These are phyloP conservation scores for Indicator indicator DNA, from an alignment of 2,113 vertebrate species.

Conservation along the genomic window DNA sequence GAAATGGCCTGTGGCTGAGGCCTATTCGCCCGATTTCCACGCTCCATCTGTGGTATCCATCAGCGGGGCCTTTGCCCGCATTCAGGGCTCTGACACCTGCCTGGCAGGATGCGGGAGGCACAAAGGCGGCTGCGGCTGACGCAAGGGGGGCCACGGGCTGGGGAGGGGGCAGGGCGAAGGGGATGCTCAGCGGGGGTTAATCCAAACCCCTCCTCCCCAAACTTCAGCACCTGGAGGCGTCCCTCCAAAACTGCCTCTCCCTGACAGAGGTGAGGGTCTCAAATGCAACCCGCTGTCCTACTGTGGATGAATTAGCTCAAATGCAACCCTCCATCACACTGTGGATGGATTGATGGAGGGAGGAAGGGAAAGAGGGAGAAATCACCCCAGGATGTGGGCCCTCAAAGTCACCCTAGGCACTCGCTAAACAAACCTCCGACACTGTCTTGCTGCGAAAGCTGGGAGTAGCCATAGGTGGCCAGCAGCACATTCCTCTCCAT, in stretches of 20 bases:
- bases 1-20: conserved; percentile 90
- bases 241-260: conserved; percentile 51
- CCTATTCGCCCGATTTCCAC: conserved; percentile 98
- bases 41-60: conserved; percentile 99
- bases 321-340: no score
- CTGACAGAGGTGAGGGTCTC: background rate
- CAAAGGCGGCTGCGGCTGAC: conserved; percentile 84
- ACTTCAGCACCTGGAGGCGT: conserved; percentile 85
- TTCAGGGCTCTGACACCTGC: conserved; percentile 96
- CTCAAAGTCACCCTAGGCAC: background rate
- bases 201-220: conserved; percentile 82
- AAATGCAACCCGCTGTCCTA: accelerated
- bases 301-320: no score
- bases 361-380: background rate
- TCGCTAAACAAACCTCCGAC: background rate
- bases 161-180: conserved; percentile 51
- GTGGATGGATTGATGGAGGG: no score
- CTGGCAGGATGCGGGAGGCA: conserved; percentile 89
- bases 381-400: background rate
- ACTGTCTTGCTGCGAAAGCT: background rate
- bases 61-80: conserved; percentile 90
- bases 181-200: conserved; percentile 92
- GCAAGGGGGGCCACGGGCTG: conserved; percentile 73
- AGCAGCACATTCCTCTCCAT: background rate
- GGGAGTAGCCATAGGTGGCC: background rate